These are phyloP conservation scores for Lophius piscatorius DNA, from an alignment of 2,113 vertebrate species.

Conservation along the genomic window DNA sequence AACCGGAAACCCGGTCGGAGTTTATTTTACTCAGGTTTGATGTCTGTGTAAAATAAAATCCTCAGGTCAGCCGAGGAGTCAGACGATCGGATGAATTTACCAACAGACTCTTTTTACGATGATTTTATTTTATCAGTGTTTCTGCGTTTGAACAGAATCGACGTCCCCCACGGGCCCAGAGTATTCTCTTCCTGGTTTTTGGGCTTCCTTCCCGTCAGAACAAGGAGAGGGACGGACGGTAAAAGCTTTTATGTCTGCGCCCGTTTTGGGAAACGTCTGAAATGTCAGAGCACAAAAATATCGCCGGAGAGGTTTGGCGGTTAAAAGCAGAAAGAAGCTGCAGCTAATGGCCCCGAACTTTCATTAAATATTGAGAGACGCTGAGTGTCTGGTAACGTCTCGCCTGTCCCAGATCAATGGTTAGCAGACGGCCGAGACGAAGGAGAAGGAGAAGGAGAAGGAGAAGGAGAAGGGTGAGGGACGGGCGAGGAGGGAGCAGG, in stretches of 20 bases:
- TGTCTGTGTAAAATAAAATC: too few relatives aligned
- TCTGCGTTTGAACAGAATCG: too few relatives aligned
- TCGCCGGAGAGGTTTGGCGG: slow-evolving; percentile 36
- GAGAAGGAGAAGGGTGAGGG: slow-evolving; percentile 1
- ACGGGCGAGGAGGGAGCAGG: not conserved
- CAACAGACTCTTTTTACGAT: too few relatives aligned
- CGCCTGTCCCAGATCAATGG: slow-evolving; percentile 50
- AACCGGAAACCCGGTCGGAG: too few relatives aligned
- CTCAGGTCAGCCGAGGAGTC: too few relatives aligned
- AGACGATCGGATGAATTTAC: too few relatives aligned
- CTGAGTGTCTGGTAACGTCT: slow-evolving; percentile 66
- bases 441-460: slow-evolving; percentile 7
- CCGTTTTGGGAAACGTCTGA: slow-evolving; percentile 20
- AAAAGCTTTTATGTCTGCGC: slow-evolving; percentile 38
- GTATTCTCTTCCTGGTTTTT: too few relatives aligned
- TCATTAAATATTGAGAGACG: slow-evolving; percentile 71
- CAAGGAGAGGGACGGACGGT: not conserved
- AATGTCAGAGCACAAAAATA: slow-evolving; percentile 36
- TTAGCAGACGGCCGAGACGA: slow-evolving; percentile 28
- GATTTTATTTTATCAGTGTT: too few relatives aligned
- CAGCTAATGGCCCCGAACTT: slow-evolving; percentile 27
- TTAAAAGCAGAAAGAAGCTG: slow-evolving; percentile 53
- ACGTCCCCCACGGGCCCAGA: too few relatives aligned
- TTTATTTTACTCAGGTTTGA: too few relatives aligned
- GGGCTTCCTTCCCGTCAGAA: not conserved